Percentiles rank a stretch among this genome's conserved stretches.
Evolutionary conservation across 2,888 invertebrate genomes (phyloP).

Genomic region (Sphecodes monilicornis): DNA sequence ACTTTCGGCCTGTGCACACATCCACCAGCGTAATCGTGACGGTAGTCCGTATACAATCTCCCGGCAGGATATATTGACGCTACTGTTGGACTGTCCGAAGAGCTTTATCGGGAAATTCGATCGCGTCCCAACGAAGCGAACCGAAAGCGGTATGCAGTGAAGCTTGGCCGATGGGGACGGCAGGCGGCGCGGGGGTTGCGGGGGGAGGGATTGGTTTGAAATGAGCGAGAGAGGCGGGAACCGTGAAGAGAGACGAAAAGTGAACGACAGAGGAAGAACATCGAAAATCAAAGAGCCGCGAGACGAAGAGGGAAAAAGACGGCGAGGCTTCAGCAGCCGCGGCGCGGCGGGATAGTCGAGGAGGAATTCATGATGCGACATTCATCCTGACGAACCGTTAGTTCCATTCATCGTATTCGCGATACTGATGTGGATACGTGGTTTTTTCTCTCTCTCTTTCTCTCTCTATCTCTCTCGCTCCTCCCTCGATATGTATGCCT

Average conservation of each 20-base stretch:
- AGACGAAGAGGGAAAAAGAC: conserved; percentile 16
- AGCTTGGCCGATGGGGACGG: conserved; percentile 45
- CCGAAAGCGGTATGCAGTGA: conserved; percentile 48
- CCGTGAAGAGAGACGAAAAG: conserved; percentile 20
- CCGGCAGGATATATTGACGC: conserved; percentile 53
- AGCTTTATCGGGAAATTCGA: conserved; percentile 72
- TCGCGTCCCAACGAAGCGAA: conserved; percentile 59
- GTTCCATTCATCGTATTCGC: conserved; percentile 75
- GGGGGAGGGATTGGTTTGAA: background rate
- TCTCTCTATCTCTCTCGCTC: background rate
- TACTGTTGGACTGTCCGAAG: conserved; percentile 49
- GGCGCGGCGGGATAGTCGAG: conserved; percentile 16
- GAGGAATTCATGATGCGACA: conserved; percentile 68
- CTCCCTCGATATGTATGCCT: conserved; percentile 67
- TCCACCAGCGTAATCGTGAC: conserved; percentile 37
- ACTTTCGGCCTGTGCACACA: conserved; percentile 54
- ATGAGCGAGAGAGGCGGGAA: conserved; percentile 25
- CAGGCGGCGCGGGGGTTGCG: background rate
- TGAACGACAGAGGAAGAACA: conserved; percentile 22
- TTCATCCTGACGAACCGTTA: conserved; percentile 78
- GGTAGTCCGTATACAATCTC: conserved; percentile 51
- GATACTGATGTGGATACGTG: conserved; percentile 68
- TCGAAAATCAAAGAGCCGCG: conserved; percentile 14
- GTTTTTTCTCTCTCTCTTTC: background rate
- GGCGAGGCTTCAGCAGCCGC: background rate